A percentile compares a stretch with the other conserved stretches of the same genome.
Evolutionary conservation across 2,888 invertebrate genomes (phyloP).

Genomic region (Ypsolopha scabrella): DNA sequence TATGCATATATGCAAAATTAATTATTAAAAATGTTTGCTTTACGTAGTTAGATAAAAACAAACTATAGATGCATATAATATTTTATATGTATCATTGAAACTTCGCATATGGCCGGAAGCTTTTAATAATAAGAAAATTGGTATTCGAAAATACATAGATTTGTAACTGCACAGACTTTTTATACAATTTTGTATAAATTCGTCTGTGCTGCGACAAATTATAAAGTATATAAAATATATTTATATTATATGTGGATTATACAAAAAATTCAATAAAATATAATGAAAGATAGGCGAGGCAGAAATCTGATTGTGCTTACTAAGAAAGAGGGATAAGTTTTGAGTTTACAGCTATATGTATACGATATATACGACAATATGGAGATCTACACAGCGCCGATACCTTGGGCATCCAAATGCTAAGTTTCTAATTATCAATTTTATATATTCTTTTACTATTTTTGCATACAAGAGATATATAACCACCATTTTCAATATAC

Average conservation of each 20-base stretch:
- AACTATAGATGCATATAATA: background rate
- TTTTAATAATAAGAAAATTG: background rate
- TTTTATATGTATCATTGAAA: background rate
- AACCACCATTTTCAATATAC: conserved; percentile 48
- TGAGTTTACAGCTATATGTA: conserved; percentile 48
- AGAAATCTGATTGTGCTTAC: conserved; percentile 21
- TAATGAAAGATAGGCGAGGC: conserved; percentile 36
- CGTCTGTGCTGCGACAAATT: background rate
- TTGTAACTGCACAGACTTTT: background rate
- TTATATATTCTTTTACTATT: conserved; percentile 62
- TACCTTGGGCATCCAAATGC: conserved; percentile 67
- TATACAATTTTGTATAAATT: too few species aligned
- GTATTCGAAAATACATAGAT: background rate
- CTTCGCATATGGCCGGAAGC: conserved; percentile 12
- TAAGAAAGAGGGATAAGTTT: conserved; percentile 53
- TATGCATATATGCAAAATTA: background rate
- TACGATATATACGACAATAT: conserved; percentile 40
- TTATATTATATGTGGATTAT: conserved; percentile 2
- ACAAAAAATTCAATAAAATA: conserved; percentile 8
- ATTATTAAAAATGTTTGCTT: background rate
- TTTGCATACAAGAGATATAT: conserved; percentile 58
- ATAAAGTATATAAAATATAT: background rate
- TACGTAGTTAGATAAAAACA: background rate
- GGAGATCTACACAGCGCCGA: conserved; percentile 58
- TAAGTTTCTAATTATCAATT: conserved; percentile 34